Evolutionary conservation across 2,113 vertebrate genomes (phyloP).

Genomic region (Tiliqua scincoides): DNA sequence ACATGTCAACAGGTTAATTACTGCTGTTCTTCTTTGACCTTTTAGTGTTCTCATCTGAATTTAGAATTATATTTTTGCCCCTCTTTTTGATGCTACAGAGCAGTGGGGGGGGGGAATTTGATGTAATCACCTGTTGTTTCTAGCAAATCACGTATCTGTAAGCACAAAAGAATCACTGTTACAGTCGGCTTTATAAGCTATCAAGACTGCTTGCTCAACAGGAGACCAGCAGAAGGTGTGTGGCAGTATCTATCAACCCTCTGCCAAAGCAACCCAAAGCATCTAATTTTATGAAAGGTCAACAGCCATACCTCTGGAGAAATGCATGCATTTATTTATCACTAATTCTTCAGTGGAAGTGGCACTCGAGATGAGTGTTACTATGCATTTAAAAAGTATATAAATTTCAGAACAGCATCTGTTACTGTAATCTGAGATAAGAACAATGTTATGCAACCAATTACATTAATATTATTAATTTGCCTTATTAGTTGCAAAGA

Average conservation of each 20-base stretch:
- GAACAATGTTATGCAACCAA: conserved; percentile 50
- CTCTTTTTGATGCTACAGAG: conserved; percentile 67
- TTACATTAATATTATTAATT: conserved; percentile 38
- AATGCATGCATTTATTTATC: conserved; percentile 41
- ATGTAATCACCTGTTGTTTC: conserved; percentile 71
- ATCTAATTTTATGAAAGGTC: conserved; percentile 64
- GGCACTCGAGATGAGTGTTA: no score
- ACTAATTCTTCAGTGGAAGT: neutral
- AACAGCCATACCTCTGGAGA: conserved; percentile 40
- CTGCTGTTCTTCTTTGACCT: conserved; percentile 70
- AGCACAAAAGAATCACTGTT: conserved; percentile 70
- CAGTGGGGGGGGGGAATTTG: conserved; percentile 28
- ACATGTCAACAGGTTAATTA: conserved; percentile 67
- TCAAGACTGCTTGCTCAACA: conserved; percentile 47
- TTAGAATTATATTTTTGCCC: conserved; percentile 69
- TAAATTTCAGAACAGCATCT: conserved; percentile 51
- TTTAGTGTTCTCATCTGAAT: conserved; percentile 58
- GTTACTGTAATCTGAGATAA: conserved; percentile 42
- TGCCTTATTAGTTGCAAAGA: conserved; percentile 27
- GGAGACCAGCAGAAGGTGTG: conserved; percentile 37
- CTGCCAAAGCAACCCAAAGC: conserved; percentile 40
- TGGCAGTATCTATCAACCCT: conserved; percentile 49
- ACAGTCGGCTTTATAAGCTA: conserved; percentile 39
- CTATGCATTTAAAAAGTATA: conserved; percentile 49
- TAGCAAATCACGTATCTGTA: conserved; percentile 45